These are phyloP conservation scores for Lepidocolaptes lacrymiger DNA, from an alignment of 2,797 vertebrate species.

Conservation along the genomic window DNA sequence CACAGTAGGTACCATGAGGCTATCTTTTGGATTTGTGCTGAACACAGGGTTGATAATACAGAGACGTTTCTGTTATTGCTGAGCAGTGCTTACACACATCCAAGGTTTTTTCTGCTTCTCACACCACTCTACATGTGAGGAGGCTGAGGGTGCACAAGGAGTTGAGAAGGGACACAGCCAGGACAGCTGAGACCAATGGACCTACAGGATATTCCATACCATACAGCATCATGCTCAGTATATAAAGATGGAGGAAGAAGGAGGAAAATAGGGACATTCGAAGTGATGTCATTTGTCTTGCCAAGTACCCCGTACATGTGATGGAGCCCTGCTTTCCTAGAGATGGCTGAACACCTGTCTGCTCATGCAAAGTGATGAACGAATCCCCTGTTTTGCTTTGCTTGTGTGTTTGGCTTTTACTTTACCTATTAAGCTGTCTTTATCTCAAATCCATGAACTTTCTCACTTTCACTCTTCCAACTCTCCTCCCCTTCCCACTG, in stretches of 20 bases:
- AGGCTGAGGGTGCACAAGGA: neutral
- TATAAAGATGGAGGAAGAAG: neutral
- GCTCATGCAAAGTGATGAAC: neutral
- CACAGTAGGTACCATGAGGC: neutral
- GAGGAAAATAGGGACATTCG: neutral
- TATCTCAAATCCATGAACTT: neutral
- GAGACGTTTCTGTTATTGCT: neutral
- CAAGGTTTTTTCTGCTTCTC: neutral
- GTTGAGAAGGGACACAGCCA: neutral
- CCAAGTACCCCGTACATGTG: neutral
- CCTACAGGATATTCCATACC: neutral
- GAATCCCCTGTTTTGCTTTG: neutral
- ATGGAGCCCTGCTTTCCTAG: neutral
- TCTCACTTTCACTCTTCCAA: neutral
- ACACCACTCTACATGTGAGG: neutral
- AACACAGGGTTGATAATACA: neutral
- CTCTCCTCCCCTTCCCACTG: neutral
- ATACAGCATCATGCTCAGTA: neutral
- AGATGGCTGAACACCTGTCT: neutral
- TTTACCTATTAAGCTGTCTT: neutral
- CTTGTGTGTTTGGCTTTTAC: neutral
- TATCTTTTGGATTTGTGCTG: neutral
- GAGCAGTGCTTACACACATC: neutral
- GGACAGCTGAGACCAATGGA: neutral
- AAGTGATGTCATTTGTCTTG: rapidly evolving